Conservation (phyloP, 2,113 vertebrate species). For the Hippocampus abdominalis region DNA sequence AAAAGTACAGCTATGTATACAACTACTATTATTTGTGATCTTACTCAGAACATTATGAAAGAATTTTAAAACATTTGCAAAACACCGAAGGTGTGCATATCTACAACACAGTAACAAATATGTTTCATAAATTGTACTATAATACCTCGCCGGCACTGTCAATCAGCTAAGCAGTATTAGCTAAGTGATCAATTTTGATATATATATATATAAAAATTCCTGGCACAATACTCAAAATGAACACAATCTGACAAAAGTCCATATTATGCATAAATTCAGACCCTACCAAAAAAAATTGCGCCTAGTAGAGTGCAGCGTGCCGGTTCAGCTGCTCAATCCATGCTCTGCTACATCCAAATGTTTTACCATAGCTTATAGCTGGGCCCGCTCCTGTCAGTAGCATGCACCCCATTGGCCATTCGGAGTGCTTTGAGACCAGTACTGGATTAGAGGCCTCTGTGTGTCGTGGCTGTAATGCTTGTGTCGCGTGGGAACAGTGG, state of each 20-base stretch:
- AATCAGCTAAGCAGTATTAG: background rate
- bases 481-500: slow-evolving; percentile 53
- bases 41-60: background rate
- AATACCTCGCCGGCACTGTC: background rate
- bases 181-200: background rate
- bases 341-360: slow-evolving; percentile 55
- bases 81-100: background rate
- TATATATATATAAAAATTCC: no score
- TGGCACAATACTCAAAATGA: background rate
- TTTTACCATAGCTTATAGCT: slow-evolving; percentile 69
- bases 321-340: slow-evolving; percentile 51
- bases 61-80: background rate
- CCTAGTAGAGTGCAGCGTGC: slow-evolving; percentile 48
- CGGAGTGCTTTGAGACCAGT: slow-evolving; percentile 64
- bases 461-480: slow-evolving; percentile 51
- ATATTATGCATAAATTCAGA: slow-evolving; percentile 56
- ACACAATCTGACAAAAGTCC: slow-evolving; percentile 36
- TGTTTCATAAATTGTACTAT: background rate
- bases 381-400: slow-evolving; percentile 50
- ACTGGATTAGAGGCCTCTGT: slow-evolving; percentile 65
- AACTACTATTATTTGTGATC: background rate
- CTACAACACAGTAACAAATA: background rate
- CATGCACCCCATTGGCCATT: slow-evolving; percentile 64
- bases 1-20: background rate
- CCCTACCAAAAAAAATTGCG: slow-evolving; percentile 38